Conservation (phyloP, 1,140 invertebrate species). For the Macrotrachela quadricornifera region DNA sequence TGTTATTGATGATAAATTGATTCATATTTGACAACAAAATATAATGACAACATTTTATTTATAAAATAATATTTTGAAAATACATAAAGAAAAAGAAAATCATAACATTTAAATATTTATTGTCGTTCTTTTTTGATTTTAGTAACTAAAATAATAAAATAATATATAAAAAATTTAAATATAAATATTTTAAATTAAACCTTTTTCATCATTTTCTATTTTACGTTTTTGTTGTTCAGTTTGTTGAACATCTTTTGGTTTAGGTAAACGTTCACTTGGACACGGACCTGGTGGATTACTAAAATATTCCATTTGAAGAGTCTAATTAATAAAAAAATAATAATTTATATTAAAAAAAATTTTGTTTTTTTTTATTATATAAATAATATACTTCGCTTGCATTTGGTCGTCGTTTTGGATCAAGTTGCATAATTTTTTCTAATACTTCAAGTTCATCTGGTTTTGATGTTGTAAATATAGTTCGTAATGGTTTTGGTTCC, state of each 20-base stretch:
- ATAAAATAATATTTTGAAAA: too few relatives aligned
- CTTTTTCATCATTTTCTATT: too few relatives aligned
- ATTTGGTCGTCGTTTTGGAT: constrained; percentile 59
- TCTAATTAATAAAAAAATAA: constrained; percentile 14
- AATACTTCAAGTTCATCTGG: constrained; percentile 76
- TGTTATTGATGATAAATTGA: too few relatives aligned
- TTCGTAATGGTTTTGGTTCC: constrained; percentile 53
- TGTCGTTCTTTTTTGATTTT: too few relatives aligned
- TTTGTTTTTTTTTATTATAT: neutral
- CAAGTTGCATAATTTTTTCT: constrained; percentile 51
- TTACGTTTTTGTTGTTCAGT: too few relatives aligned
- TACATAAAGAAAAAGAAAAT: too few relatives aligned
- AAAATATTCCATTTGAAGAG: constrained; percentile 32
- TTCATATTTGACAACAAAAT: too few relatives aligned
- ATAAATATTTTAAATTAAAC: too few relatives aligned
- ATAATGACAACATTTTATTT: too few relatives aligned
- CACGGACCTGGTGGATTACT: constrained; percentile 72
- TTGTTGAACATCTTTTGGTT: neutral
- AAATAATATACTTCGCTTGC: constrained; percentile 46
- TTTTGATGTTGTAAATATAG: constrained; percentile 81
- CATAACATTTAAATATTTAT: too few relatives aligned
- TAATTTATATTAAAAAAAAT: neutral
- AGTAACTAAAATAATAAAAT: too few relatives aligned
- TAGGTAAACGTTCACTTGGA: constrained; percentile 50
- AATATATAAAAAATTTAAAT: too few relatives aligned